A percentile compares a stretch with the other conserved stretches of the same genome.
These are phyloP conservation scores for Asteroscopus sphinx DNA, from an alignment of 2,888 invertebrate species.

Conservation along the genomic window DNA sequence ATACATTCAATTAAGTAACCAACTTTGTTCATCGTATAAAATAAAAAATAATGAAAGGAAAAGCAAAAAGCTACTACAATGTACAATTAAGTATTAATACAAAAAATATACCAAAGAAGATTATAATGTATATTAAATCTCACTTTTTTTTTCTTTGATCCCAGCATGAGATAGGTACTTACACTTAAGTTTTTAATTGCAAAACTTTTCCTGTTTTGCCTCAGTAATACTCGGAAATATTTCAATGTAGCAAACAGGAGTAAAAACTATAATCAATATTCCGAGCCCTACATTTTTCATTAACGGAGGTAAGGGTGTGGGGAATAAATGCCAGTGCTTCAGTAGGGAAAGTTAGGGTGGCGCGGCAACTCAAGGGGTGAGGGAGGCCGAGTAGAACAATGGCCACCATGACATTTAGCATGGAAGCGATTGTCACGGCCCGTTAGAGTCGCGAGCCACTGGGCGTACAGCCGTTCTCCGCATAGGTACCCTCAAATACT, in stretches of 20 bases:
- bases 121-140: neutral
- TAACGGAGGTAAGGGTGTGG: conserved; percentile 78
- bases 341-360: conserved; percentile 74
- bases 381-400: conserved; percentile 81
- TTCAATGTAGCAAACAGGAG: conserved; percentile 48
- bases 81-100: too few species aligned
- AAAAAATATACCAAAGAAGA: neutral
- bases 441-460: conserved; percentile 82
- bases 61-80: too few species aligned
- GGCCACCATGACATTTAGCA: conserved; percentile 89
- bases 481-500: conserved; percentile 76
- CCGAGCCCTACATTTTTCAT: conserved; percentile 79
- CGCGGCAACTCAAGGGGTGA: conserved; percentile 62
- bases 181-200: conserved; percentile 47
- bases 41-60: too few species aligned
- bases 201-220: conserved; percentile 39
- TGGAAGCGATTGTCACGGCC: conserved; percentile 88
- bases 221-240: conserved; percentile 42
- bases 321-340: conserved; percentile 83
- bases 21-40: neutral
- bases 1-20: neutral
- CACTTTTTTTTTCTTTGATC: conserved; percentile 17
- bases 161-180: conserved; percentile 30
- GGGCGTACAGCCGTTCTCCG: conserved; percentile 80
- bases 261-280: conserved; percentile 73